A percentile compares a stretch with the other conserved stretches of the same genome.
Conservation (phyloP, 2,113 vertebrate species). For the Alethe diademata region DNA sequence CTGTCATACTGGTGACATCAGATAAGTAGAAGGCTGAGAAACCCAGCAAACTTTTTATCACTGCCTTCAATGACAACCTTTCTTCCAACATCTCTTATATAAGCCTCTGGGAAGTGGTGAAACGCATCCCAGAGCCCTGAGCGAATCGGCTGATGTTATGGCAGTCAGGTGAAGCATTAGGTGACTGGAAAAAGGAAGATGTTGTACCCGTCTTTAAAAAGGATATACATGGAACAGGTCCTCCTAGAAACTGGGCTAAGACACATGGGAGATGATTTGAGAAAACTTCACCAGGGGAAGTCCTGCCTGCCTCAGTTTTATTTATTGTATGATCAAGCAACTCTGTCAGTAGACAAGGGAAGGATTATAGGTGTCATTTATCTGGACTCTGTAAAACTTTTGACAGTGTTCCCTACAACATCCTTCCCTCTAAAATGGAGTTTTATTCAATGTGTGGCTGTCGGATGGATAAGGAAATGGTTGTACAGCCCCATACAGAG, state of each 20-base stretch:
- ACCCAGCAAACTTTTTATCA: background rate
- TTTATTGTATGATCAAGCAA: background rate
- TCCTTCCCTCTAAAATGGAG: background rate
- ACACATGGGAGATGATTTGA: fast-evolving
- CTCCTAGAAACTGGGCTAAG: background rate
- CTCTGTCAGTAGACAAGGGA: background rate
- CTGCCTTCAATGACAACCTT: background rate
- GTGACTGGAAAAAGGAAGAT: background rate
- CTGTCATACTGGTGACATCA: background rate
- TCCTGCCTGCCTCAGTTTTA: too few species aligned
- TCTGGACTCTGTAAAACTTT: background rate
- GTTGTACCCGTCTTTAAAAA: background rate
- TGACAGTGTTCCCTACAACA: background rate
- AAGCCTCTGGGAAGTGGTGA: too few species aligned
- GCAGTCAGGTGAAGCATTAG: background rate
- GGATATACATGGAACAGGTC: background rate
- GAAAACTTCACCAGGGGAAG: background rate
- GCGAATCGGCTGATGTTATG: background rate
- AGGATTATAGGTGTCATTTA: background rate
- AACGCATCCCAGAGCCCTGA: background rate
- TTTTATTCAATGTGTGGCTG: background rate
- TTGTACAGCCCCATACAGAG: background rate
- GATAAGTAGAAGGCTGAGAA: background rate
- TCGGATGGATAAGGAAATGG: too few species aligned
- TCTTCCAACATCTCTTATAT: background rate